Base-by-base conservation (phyloP, 1,140 invertebrate species). In the Oppia nitens region DNA sequence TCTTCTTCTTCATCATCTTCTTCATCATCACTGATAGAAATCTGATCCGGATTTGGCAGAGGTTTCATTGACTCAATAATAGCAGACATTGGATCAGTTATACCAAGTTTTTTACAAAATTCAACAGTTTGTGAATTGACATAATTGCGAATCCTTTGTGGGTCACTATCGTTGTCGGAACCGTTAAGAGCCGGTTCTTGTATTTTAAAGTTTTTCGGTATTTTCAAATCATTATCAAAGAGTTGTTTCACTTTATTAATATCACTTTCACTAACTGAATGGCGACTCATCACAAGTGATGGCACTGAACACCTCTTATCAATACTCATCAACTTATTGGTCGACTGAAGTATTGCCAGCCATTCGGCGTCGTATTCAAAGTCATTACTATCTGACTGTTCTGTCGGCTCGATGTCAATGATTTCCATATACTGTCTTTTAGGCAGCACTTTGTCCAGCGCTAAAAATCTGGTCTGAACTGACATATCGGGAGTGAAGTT, bases 361-460 rank as follows among this genome's bases (percentile, higher is more conserved):
- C 94, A 98, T 74, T 97, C 91, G n/a, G 82, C 71, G 75, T 98
- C 93, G 70, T 94, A 85, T 54, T 79, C 75, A 12, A 96, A 69
- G 60, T 40, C 47, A 60, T 27, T 25, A 28, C 28, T 47, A 51
- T 2, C 60, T 56, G 23, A 66, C 64, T 50, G 64, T 55, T 52
- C 61, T 0, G 29, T 62, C 14, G 40, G 52, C 2, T 56, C 27
- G 32, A 67, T 60, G 27, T 67, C 62, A 48, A 67, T 20, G 29
- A 66, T 59, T 76, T 92, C 88, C 57, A 96, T 72, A 74, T 93
- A 96, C 58, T 83, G 79, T 65, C 89, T 75, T 64, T 79, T 79
- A 0, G 91, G 91, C 29, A 98, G 73, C 73, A 92, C 95, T 75
- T 98, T 98, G 70, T 98, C 93, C 9, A 98, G 71, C 1, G 93